phyloP scores from a whole-genome alignment of 2,888 invertebrate genomes.

The Protonemura montana region DNA sequence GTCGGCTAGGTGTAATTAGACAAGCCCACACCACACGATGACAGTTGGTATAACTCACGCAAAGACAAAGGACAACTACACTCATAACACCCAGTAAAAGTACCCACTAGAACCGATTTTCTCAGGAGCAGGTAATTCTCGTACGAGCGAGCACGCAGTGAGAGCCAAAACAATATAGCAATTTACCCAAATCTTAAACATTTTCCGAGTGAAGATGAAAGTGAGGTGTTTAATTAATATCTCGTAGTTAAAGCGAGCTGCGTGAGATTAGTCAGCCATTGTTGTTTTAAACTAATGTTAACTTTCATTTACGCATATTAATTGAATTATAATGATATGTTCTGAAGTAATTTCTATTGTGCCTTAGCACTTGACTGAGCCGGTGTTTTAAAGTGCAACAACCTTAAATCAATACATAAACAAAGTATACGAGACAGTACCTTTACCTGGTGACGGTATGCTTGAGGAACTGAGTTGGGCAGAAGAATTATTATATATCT shows the following conservation, averaged over 20 bases:
- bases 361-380: neutral
- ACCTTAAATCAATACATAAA: neutral
- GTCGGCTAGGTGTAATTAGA: neutral
- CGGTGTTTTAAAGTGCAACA: neutral
- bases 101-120: neutral
- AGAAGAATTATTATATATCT: no score
- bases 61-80: neutral
- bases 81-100: neutral
- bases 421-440: neutral
- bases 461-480: no score
- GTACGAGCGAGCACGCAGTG: neutral
- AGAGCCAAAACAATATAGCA: neutral
- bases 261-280: slow-evolving; percentile 1
- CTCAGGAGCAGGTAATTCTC: neutral
- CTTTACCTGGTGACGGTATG: neutral
- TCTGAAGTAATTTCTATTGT: neutral
- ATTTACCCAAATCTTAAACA: neutral
- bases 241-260: neutral
- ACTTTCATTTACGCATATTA: slow-evolving; percentile 12
- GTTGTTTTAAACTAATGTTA: slow-evolving; percentile 7
- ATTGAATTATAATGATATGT: neutral
- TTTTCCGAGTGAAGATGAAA: neutral
- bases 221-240: slow-evolving; percentile 2
- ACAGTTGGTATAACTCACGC: neutral
- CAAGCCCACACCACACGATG: neutral